Evolutionary conservation across 2,797 vertebrate genomes (phyloP).

Genomic region (Acanthurus lineatus): DNA sequence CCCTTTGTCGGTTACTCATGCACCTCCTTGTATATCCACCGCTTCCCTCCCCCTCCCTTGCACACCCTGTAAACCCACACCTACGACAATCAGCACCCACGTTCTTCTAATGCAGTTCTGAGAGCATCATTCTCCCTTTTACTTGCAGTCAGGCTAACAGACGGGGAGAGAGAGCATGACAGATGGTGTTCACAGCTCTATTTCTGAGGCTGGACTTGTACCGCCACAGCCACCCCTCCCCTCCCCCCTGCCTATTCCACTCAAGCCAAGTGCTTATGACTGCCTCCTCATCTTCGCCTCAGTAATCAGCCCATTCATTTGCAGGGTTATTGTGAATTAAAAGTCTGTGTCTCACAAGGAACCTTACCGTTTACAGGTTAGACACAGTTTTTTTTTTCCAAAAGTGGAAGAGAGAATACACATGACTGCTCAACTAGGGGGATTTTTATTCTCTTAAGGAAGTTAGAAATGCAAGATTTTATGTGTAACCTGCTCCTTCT

Average conservation of each 20-base stretch:
- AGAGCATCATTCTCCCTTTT: conserved; percentile 83
- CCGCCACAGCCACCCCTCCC: conserved; percentile 78
- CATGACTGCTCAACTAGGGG: conserved; percentile 19
- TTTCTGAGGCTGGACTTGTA: conserved; percentile 91
- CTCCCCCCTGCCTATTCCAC: conserved; percentile 75
- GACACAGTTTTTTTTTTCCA: conserved; percentile 32
- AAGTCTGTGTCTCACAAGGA: conserved; percentile 71
- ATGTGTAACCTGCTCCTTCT: not conserved
- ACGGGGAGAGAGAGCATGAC: conserved; percentile 89
- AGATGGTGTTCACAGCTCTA: conserved; percentile 93
- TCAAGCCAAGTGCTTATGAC: conserved; percentile 85
- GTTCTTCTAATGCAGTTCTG: conserved; percentile 82
- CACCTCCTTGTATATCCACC: conserved; percentile 76
- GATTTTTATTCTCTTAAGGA: conserved; percentile 23
- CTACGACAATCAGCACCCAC: conserved; percentile 87
- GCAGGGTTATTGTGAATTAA: conserved; percentile 84
- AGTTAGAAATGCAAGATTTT: not conserved
- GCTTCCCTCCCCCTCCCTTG: conserved; percentile 69
- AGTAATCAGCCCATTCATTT: conserved; percentile 85
- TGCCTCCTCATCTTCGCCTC: conserved; percentile 82
- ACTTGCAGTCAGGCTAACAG: conserved; percentile 88
- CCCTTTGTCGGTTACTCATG: conserved; percentile 88
- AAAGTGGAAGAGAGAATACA: conserved; percentile 20
- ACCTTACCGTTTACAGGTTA: conserved; percentile 70
- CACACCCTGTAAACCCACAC: conserved; percentile 85